phyloP scores from a whole-genome alignment of 2,113 vertebrate species.

The Aspidoscelis tigris region DNA sequence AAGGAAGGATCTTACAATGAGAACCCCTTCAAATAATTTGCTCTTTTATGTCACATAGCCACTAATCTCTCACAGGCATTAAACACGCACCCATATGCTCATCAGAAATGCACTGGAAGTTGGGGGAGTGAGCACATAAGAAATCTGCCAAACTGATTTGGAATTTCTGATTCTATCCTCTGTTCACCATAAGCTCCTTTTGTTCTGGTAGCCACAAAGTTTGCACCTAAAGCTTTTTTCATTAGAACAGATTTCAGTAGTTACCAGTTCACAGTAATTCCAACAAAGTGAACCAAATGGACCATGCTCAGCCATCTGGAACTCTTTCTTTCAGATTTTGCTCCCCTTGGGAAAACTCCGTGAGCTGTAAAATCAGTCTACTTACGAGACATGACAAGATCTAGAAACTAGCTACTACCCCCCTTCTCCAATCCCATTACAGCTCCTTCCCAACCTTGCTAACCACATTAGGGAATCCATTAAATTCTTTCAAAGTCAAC shows the following conservation, averaged over 20 bases:
- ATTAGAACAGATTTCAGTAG: slow-evolving; percentile 60
- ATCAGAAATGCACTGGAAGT: slow-evolving; percentile 29
- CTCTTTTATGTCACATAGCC: slow-evolving; percentile 24
- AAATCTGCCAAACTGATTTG: slow-evolving; percentile 18
- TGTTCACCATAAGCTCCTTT: slow-evolving; percentile 38
- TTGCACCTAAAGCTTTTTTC: slow-evolving; percentile 20
- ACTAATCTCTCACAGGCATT: neutral
- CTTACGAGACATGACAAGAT: slow-evolving; percentile 47
- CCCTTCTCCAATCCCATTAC: slow-evolving; percentile 46
- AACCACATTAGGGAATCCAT: slow-evolving; percentile 60
- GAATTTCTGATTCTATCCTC: slow-evolving; percentile 56
- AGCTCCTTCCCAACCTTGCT: slow-evolving; percentile 53
- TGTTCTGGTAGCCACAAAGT: slow-evolving; percentile 50
- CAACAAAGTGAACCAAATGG: slow-evolving; percentile 63
- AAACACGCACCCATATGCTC: neutral
- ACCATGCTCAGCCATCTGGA: slow-evolving; percentile 56
- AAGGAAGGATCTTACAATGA: slow-evolving; percentile 18
- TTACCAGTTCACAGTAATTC: slow-evolving; percentile 54
- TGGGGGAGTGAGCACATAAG: slow-evolving; percentile 22
- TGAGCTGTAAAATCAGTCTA: slow-evolving; percentile 38
- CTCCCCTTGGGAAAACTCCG: slow-evolving; percentile 46
- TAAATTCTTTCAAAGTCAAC: slow-evolving; percentile 49
- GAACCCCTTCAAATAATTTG: slow-evolving; percentile 31
- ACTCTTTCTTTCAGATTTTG: slow-evolving; percentile 51
- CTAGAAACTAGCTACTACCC: slow-evolving; percentile 49